Evolutionary conservation across 1,140 invertebrate species (phyloP).

Genomic region (Drosophila micromelanica): DNA sequence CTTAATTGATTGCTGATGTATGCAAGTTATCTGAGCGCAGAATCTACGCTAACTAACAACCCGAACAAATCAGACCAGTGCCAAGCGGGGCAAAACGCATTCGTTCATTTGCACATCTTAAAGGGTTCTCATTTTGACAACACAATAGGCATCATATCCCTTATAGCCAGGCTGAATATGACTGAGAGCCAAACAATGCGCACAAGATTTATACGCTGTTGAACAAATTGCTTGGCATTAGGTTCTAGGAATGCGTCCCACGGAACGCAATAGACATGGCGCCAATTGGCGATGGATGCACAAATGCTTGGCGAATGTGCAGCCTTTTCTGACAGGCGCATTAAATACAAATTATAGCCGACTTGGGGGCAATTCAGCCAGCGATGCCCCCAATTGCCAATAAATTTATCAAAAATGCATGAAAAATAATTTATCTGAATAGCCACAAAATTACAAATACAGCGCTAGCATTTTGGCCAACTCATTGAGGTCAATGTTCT

Average conservation of each 20-base stretch:
- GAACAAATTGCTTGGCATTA: conserved; percentile 73
- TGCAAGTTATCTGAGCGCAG: conserved; percentile 59
- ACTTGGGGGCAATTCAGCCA: background rate
- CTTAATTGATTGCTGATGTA: conserved; percentile 74
- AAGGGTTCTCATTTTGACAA: conserved; percentile 53
- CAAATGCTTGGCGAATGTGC: conserved; percentile 17
- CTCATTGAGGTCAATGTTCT: conserved; percentile 19
- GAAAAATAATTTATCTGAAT: conserved; percentile 12
- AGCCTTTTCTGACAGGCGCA: conserved; percentile 18
- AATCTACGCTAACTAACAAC: conserved; percentile 60
- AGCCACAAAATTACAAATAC: background rate
- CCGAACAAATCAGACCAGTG: conserved; percentile 35
- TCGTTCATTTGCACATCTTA: conserved; percentile 68
- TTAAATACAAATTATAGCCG: conserved; percentile 30
- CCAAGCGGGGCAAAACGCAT: conserved; percentile 13
- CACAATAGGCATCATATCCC: conserved; percentile 23
- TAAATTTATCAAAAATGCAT: conserved; percentile 37
- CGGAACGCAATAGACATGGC: conserved; percentile 37
- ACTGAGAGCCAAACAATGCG: conserved; percentile 49
- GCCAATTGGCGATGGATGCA: conserved; percentile 8
- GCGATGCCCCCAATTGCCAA: conserved; percentile 15
- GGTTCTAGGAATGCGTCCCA: conserved; percentile 38
- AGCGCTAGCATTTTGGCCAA: background rate
- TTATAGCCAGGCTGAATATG: conserved; percentile 6
- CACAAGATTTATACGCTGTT: conserved; percentile 65